A percentile compares a stretch with the other conserved stretches of the same genome.
These are phyloP conservation scores for Calephelis perditalis DNA, from an alignment of 2,888 invertebrate genomes.

Conservation along the genomic window DNA sequence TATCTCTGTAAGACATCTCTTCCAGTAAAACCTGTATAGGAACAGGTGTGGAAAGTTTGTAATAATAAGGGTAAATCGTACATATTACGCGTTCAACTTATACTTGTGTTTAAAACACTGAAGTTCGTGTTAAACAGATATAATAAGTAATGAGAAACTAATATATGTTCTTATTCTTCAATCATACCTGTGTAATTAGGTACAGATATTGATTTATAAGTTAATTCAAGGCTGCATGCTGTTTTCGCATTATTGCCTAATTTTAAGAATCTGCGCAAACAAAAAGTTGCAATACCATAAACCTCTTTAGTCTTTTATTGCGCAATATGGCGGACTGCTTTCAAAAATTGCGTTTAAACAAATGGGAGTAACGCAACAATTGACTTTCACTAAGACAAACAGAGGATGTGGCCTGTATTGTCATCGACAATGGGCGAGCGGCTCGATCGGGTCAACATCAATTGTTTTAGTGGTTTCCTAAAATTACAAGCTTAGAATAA, in stretches of 20 bases:
- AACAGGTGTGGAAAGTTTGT: no score
- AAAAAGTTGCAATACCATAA: slow-evolving; percentile 18
- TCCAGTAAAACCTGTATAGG: no score
- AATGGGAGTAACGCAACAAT: slow-evolving; percentile 56
- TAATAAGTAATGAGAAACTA: no score
- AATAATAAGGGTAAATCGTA: no score
- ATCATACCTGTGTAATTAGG: no score
- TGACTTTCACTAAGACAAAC: slow-evolving; percentile 65
- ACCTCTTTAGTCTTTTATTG: slow-evolving; percentile 31
- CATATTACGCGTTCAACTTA: no score
- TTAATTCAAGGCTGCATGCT: slow-evolving; percentile 23
- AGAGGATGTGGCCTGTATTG: slow-evolving; percentile 64
- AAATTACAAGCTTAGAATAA: slow-evolving; percentile 38
- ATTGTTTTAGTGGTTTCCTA: slow-evolving; percentile 42
- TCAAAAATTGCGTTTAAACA: slow-evolving; percentile 58
- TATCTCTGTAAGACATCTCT: no score
- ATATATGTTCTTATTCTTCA: no score
- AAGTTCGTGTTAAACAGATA: no score
- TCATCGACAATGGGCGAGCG: slow-evolving; percentile 46
- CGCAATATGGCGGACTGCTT: slow-evolving; percentile 47
- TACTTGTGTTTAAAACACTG: no score
- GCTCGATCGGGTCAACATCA: slow-evolving; percentile 38
- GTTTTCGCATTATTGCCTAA: slow-evolving; percentile 11
- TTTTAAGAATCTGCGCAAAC: background rate
- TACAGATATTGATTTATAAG: background rate